phyloP scores from a whole-genome alignment of 2,797 vertebrate genomes.

The Enoplosus armatus region DNA sequence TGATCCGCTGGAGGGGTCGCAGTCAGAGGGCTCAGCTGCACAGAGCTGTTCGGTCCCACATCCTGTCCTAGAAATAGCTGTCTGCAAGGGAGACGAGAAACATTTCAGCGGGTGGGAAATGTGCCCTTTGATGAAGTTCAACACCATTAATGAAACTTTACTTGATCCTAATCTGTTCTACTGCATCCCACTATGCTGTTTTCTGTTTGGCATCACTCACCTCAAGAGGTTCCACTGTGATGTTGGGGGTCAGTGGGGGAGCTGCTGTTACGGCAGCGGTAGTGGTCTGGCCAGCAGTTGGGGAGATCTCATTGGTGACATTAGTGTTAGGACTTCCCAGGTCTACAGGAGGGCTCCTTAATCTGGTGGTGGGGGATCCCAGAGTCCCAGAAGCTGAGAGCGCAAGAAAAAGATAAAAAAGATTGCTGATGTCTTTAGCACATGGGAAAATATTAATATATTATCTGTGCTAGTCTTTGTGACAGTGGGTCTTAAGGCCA shows the following conservation, averaged over 20 bases:
- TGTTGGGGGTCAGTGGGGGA: neutral
- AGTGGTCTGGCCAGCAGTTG: no score
- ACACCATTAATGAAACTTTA: neutral
- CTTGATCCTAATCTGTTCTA: neutral
- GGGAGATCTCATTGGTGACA: rapidly evolving
- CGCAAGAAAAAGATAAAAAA: neutral
- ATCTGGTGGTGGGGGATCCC: rapidly evolving
- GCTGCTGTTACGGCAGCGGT: no score
- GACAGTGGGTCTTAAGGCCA: neutral
- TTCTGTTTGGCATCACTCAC: constrained; percentile 37
- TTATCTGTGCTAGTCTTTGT: neutral
- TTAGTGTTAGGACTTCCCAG: neutral
- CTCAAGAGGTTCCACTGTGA: neutral
- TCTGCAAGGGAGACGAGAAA: constrained; percentile 31
- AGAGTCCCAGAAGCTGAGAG: neutral
- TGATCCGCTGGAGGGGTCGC: neutral
- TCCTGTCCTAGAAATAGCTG: rapidly evolving
- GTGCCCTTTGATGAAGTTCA: neutral
- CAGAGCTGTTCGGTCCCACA: constrained; percentile 45
- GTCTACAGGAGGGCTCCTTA: rapidly evolving
- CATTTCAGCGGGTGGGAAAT: neutral
- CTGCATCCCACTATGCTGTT: neutral
- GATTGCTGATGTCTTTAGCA: neutral
- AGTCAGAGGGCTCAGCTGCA: neutral
- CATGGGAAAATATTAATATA: neutral